A percentile compares a stretch with the other conserved stretches of the same genome.
phyloP scores from a whole-genome alignment of 2,113 vertebrate species.

The Phalacrocorax pelagicus region DNA sequence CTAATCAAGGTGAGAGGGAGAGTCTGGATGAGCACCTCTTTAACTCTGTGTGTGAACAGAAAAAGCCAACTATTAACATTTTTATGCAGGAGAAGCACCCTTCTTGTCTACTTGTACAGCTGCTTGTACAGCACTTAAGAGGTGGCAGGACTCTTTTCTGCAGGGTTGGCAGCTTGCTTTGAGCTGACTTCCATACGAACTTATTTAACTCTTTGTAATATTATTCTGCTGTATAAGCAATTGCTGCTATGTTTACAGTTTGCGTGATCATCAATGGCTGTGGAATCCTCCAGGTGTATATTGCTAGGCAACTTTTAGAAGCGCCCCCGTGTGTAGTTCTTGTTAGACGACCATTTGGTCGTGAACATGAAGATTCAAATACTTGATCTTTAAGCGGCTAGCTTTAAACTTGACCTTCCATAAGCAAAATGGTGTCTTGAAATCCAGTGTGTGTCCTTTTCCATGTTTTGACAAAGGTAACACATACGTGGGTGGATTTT shows the following conservation, averaged over 20 bases:
- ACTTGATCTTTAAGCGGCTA: background rate
- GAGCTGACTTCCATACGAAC: background rate
- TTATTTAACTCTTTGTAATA: background rate
- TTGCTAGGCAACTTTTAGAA: background rate
- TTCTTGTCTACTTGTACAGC: background rate
- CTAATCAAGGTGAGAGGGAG: background rate
- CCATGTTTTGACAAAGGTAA: slow-evolving; percentile 11
- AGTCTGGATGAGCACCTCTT: background rate
- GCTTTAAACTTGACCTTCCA: background rate
- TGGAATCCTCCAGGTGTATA: background rate
- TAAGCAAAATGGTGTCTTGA: background rate
- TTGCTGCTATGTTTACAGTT: background rate
- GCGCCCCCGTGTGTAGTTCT: background rate
- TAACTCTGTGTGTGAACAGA: background rate
- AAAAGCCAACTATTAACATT: background rate
- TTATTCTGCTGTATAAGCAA: background rate
- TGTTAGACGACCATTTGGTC: background rate
- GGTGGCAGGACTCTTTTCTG: background rate
- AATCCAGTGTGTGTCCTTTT: background rate
- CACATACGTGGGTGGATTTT: background rate
- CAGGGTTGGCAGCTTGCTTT: background rate
- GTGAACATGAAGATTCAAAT: background rate
- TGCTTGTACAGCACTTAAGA: background rate
- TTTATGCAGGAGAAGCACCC: background rate
- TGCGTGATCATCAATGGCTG: background rate